These are phyloP conservation scores for Arvicanthis niloticus DNA, from an alignment of 2,113 vertebrate genomes.

Conservation along the genomic window DNA sequence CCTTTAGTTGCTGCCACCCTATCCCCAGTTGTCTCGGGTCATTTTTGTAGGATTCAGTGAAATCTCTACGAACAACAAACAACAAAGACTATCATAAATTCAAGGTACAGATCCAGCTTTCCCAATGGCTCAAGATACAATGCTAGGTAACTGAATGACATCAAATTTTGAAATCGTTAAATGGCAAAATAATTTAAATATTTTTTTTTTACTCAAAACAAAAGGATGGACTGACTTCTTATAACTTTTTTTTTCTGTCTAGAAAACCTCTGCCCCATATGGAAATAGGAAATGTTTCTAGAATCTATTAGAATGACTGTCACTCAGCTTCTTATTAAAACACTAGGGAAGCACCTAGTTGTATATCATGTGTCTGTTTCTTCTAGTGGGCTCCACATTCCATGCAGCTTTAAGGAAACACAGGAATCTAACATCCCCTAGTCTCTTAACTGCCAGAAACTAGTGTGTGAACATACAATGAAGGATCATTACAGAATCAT, in stretches of 20 bases:
- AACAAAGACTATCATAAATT: background rate
- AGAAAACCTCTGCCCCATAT: background rate
- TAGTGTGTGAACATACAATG: rapidly evolving
- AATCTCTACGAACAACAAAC: constrained; percentile 5
- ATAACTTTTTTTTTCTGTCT: constrained; percentile 27
- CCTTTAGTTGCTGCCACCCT: background rate
- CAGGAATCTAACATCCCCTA: background rate
- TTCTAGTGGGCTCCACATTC: background rate
- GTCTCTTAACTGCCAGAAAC: background rate
- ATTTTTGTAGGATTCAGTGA: background rate
- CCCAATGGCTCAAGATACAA: background rate
- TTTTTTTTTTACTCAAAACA: background rate
- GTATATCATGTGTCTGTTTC: background rate
- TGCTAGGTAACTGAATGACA: constrained; percentile 4
- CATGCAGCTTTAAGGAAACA: background rate
- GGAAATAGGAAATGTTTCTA: constrained; percentile 32
- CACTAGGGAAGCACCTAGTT: background rate
- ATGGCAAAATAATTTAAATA: background rate
- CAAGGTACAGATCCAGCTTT: background rate
- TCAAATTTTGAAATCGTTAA: constrained; percentile 28
- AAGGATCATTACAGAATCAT: background rate
- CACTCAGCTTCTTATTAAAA: background rate
- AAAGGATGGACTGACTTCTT: constrained; percentile 2
- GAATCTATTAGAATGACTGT: background rate
- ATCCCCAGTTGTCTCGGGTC: background rate